Percentiles rank a stretch among this genome's conserved stretches.
These are phyloP conservation scores for Oncopodura yosiiana DNA, from an alignment of 1,140 invertebrate species.

Conservation along the genomic window DNA sequence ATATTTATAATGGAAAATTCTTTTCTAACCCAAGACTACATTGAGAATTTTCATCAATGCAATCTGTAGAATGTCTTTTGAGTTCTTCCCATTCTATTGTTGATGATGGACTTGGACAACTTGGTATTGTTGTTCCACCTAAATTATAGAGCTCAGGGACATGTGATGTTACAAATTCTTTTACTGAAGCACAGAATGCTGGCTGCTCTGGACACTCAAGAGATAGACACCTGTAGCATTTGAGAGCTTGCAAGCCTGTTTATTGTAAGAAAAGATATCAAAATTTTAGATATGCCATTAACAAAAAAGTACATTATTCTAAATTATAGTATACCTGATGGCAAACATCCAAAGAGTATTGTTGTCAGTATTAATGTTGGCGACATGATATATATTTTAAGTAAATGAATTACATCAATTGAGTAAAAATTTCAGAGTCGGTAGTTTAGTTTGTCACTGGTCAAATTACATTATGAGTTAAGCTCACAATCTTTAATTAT, in stretches of 20 bases:
- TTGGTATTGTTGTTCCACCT: background rate
- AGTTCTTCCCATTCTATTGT: background rate
- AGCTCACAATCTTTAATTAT: too few relatives aligned
- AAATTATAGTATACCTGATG: too few relatives aligned
- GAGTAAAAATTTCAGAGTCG: too few relatives aligned
- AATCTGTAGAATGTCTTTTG: constrained; percentile 1
- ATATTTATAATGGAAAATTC: background rate
- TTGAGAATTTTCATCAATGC: background rate
- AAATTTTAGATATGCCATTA: too few relatives aligned
- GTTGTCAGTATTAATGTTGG: too few relatives aligned
- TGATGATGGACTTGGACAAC: background rate
- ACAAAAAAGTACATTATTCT: too few relatives aligned
- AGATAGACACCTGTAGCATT: constrained; percentile 11
- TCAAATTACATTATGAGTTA: too few relatives aligned
- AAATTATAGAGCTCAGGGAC: constrained; percentile 9
- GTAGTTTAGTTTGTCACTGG: too few relatives aligned
- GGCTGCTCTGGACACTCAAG: constrained; percentile 9
- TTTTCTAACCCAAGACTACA: background rate
- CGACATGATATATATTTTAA: too few relatives aligned
- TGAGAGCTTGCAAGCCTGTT: constrained; percentile 5
- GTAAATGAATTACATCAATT: too few relatives aligned
- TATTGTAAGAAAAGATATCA: too few relatives aligned
- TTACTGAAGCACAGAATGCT: constrained; percentile 7
- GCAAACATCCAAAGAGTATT: too few relatives aligned
- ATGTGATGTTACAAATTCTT: constrained; percentile 6